Evolutionary conservation across 2,113 vertebrate genomes (phyloP), one percentile per base, ranked within the genome.

Genomic region (Cromileptes altivelis): DNA sequence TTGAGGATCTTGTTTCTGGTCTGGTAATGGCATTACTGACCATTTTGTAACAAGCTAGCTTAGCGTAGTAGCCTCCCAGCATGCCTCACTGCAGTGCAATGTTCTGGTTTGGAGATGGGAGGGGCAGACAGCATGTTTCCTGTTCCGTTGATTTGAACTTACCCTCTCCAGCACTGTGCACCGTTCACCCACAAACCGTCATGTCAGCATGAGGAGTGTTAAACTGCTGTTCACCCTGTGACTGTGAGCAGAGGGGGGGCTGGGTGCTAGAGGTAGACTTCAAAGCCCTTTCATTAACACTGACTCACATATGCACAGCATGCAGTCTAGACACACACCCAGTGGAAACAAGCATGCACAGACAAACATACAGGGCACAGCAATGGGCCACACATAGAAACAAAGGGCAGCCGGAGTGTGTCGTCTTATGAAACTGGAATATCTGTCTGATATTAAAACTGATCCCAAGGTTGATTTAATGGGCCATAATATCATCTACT

Each of bases 281-380:
- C 14, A 72, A 89, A 70, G 73, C 50, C 70, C 85, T 80, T 71
- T 82, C 63, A 86, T 90, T 82, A 73, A 25, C 53, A 19, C 25
- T 58, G 68, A 78, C 80, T 79, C 74, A 85, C 78, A 69, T n/a
- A 37, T 30, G 78, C 75, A 69, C 65, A 65, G 63, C 77, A 58
- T 6, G 70, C 53, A 68, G 75, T 75, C 70, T 72, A 72, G 67
- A 81, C 77, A 40, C 65, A 58, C n/a, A 80, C 1, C 2, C 19
- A 40, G 0, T 67, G 61, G 64, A 58, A 58, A 53, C 17, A 67
- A 53, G 13, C 77, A 33, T 30, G 57, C 57, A 52, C 50, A 73
- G 21, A 56, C 70, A 67, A 58, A 81, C 25, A 33, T 4, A 47
- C 25, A 60, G 42, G 40, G 15, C 12, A 68, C 0, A 33, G 56